These are phyloP conservation scores for Urocynchramus pylzowi DNA, from an alignment of 2,113 vertebrate species.

Conservation along the genomic window DNA sequence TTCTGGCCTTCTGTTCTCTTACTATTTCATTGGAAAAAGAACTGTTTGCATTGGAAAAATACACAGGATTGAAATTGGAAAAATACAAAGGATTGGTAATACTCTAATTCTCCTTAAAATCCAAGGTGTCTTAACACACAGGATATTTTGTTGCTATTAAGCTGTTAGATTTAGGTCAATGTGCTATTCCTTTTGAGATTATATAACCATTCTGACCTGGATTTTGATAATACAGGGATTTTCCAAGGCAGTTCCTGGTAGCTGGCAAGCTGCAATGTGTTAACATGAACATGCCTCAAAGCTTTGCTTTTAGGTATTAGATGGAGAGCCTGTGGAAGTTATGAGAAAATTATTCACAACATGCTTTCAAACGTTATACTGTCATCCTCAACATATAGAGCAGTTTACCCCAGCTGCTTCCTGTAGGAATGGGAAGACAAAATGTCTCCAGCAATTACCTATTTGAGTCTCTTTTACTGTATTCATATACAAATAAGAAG, in stretches of 20 bases:
- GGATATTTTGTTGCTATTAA: not conserved
- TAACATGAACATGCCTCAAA: not conserved
- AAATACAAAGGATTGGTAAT: not conserved
- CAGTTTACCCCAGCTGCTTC: not conserved
- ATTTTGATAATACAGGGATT: not conserved
- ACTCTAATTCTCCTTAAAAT: not conserved
- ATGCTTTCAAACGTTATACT: not conserved
- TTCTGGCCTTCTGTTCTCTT: not conserved
- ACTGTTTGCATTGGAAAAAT: not conserved
- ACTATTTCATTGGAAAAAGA: not conserved
- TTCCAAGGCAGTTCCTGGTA: not conserved
- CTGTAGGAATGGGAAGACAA: not conserved
- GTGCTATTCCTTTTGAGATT: not conserved
- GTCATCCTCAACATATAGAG: not conserved
- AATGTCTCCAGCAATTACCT: not conserved
- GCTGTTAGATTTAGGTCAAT: not conserved
- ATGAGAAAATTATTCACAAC: slow-evolving; percentile 32
- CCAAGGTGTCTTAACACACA: not conserved
- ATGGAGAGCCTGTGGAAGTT: not conserved
- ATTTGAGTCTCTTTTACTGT: not conserved
- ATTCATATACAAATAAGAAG: not conserved
- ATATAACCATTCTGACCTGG: not conserved
- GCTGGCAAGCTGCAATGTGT: not conserved
- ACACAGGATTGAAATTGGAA: not conserved
- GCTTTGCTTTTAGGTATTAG: not conserved